A percentile compares a stretch with the other conserved stretches of the same genome.
Conservation (phyloP, 2,888 invertebrate species). For the Chesias legatella region DNA sequence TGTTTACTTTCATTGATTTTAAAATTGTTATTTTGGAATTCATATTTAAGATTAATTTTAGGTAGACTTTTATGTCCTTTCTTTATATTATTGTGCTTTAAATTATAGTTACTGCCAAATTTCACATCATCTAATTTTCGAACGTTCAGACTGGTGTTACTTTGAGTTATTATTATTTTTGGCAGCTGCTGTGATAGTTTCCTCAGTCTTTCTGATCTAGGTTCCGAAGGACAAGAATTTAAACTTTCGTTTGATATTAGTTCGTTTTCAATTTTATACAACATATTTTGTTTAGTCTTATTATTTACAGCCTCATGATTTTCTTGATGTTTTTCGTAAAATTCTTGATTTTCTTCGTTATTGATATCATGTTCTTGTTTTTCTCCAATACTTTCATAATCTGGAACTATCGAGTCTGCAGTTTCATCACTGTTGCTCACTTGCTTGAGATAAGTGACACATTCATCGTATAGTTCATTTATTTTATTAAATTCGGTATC, state of each 20-base stretch:
- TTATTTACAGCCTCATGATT: constrained; percentile 1
- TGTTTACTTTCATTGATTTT: background rate
- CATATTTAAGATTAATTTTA: constrained; percentile 11
- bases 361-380: constrained; percentile 16
- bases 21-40: constrained; percentile 1
- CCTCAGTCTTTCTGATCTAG: constrained; percentile 56
- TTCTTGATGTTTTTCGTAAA: constrained; percentile 3
- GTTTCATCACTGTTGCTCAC: constrained; percentile 22
- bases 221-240: constrained; percentile 42
- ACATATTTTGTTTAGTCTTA: constrained; percentile 25
- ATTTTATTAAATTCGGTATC: constrained; percentile 52
- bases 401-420: constrained; percentile 33
- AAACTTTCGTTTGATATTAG: constrained; percentile 46
- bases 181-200: constrained; percentile 63
- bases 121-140: constrained; percentile 16
- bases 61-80: constrained; percentile 13
- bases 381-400: constrained; percentile 48
- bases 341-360: constrained; percentile 8
- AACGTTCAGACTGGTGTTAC: constrained; percentile 52
- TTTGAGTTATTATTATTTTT: constrained; percentile 68
- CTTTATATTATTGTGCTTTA: constrained; percentile 13
- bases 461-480: constrained; percentile 65
- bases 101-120: constrained; percentile 8
- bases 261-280: constrained; percentile 56
- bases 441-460: constrained; percentile 56